Evolutionary conservation across 2,888 invertebrate species (phyloP), one percentile per base, ranked within the genome.

Genomic region (Drosophila emarginata): DNA sequence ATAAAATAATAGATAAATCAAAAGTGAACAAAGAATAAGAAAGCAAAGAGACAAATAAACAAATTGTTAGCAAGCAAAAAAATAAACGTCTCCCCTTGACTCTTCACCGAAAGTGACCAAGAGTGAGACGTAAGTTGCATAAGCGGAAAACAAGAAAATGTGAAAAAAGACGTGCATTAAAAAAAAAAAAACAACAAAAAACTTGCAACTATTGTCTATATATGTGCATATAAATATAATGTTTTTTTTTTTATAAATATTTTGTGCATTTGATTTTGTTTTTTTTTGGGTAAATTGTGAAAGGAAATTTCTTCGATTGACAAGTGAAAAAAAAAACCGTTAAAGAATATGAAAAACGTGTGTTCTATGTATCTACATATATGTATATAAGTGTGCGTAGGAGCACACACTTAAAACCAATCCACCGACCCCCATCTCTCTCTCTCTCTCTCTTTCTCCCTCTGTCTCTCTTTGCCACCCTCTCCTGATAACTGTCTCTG

Each of bases 41-140:
- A 57, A 21, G 53, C 1, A 32, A 26, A 64, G 18, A 7, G 40
- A 40, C 40, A 28, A 59, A n/a, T 21, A 14, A 37, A 45, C 15
- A 54, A 21, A 12, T 28, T 28, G 12, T n/a, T 6, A 26, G 18
- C 14, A 26, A 14, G 15, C 4, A 18, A 18, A 36, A 37, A 3
- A 11, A 4, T 9, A 56, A 56, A 37, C n/a, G n/a, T n/a, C n/a
- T n/a, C n/a, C n/a, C n/a, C n/a, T n/a, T n/a, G n/a, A n/a, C n/a
- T n/a, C n/a, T 21, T n/a, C n/a, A 26, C 26, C 26, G 26, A 4
- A 75, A 74, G 80, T 85, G 85, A 70, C 64, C 72, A 77, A 84
- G 80, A 89, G 81, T 90, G 89, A 91, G 91, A 91, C 90, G 91
- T 91, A 91, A 91, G 91, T 91, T 91, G 82, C 73, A 75, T 74